A percentile compares a stretch with the other conserved stretches of the same genome.
phyloP scores from a whole-genome alignment of 1,140 invertebrate genomes.

The Cherax quadricarinatus region DNA sequence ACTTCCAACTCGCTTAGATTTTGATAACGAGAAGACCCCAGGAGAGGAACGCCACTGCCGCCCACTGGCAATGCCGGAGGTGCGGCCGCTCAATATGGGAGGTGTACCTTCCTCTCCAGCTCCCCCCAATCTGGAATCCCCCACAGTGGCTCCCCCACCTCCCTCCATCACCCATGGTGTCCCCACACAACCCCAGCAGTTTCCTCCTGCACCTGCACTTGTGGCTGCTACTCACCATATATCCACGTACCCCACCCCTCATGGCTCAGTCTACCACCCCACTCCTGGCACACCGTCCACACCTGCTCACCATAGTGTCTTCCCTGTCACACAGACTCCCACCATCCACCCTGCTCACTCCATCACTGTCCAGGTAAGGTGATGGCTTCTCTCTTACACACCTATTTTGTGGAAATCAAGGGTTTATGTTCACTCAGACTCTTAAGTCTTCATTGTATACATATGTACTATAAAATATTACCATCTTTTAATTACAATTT shows the following conservation, averaged over 20 bases:
- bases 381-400: neutral
- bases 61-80: slow-evolving; percentile 54
- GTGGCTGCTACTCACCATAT: slow-evolving; percentile 20
- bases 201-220: slow-evolving; percentile 48
- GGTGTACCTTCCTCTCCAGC: slow-evolving; percentile 18
- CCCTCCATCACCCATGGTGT: slow-evolving; percentile 42
- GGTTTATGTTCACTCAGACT: neutral
- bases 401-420: neutral
- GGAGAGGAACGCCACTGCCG: slow-evolving; percentile 62
- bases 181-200: slow-evolving; percentile 23
- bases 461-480: no score
- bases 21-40: slow-evolving; percentile 64
- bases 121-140: slow-evolving; percentile 17
- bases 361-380: slow-evolving; percentile 73
- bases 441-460: no score
- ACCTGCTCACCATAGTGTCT: slow-evolving; percentile 44
- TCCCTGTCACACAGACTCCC: slow-evolving; percentile 50
- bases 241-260: neutral
- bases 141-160: slow-evolving; percentile 33
- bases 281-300: slow-evolving; percentile 29
- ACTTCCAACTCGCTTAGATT: slow-evolving; percentile 58
- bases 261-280: slow-evolving; percentile 4
- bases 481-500: no score
- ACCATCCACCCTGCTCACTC: slow-evolving; percentile 72
- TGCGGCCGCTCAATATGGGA: slow-evolving; percentile 52